These are phyloP conservation scores for Myotis findleyi DNA, from an alignment of 2,797 vertebrate species.

Conservation along the genomic window DNA sequence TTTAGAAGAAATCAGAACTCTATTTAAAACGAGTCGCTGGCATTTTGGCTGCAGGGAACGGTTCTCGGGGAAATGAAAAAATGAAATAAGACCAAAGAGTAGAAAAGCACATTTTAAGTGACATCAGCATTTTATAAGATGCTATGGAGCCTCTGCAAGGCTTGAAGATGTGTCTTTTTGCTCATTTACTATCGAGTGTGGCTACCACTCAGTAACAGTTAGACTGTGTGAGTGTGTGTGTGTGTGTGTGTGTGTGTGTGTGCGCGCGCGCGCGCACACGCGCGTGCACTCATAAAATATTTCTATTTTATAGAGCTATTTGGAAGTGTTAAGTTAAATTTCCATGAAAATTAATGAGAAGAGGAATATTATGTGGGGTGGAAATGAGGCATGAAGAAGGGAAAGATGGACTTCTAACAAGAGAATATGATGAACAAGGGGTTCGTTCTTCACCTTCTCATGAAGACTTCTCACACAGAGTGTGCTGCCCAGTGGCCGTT, in stretches of 20 bases:
- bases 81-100: slow-evolving; percentile 47
- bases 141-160: neutral
- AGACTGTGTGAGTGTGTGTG: neutral
- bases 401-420: neutral
- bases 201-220: neutral
- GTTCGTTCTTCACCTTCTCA: neutral
- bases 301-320: neutral
- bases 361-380: neutral
- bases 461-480: neutral
- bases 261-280: too few relatives aligned
- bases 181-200: neutral
- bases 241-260: too few relatives aligned
- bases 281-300: neutral
- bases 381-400: neutral
- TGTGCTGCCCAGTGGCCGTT: neutral
- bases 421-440: neutral
- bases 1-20: slow-evolving; percentile 34
- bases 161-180: neutral
- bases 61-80: slow-evolving; percentile 58
- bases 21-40: slow-evolving; percentile 37
- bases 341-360: neutral
- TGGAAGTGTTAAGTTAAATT: slow-evolving; percentile 3
- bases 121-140: neutral
- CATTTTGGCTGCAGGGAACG: slow-evolving; percentile 36
- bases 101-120: neutral